These are phyloP conservation scores for Amphiura filiformis DNA, from an alignment of 35 echinoderm and acorn worm species.

Conservation along the genomic window DNA sequence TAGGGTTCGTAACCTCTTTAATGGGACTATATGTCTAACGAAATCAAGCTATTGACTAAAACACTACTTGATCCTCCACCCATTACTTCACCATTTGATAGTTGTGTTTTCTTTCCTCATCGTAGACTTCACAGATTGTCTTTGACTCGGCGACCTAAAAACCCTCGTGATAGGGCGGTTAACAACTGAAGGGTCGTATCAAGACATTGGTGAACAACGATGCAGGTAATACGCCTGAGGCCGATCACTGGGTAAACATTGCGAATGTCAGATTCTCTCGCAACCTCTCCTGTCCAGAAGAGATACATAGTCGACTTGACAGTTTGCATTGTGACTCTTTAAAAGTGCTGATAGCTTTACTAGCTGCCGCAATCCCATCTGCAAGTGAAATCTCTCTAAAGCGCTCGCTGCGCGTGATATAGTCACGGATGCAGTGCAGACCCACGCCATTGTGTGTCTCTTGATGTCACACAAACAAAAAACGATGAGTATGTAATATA, in stretches of 20 bases:
- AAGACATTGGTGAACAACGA: neutral
- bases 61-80: neutral
- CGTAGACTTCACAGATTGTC: neutral
- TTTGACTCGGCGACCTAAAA: constrained; percentile 7
- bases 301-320: neutral
- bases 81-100: constrained; percentile 11
- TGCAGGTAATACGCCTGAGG: neutral
- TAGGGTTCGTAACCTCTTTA: neutral
- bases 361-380: neutral
- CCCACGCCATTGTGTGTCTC: no score
- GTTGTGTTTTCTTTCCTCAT: neutral
- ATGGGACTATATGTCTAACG: neutral
- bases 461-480: no score
- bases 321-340: neutral
- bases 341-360: neutral
- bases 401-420: no score
- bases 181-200: constrained; percentile 5
- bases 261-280: neutral
- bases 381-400: no score
- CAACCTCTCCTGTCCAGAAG: neutral
- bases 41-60: neutral
- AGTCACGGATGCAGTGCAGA: no score
- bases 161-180: constrained; percentile 7
- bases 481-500: no score
- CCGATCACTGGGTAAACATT: neutral